These are phyloP conservation scores for Drosophila arawakana DNA, from an alignment of 1,140 invertebrate genomes.

Conservation along the genomic window DNA sequence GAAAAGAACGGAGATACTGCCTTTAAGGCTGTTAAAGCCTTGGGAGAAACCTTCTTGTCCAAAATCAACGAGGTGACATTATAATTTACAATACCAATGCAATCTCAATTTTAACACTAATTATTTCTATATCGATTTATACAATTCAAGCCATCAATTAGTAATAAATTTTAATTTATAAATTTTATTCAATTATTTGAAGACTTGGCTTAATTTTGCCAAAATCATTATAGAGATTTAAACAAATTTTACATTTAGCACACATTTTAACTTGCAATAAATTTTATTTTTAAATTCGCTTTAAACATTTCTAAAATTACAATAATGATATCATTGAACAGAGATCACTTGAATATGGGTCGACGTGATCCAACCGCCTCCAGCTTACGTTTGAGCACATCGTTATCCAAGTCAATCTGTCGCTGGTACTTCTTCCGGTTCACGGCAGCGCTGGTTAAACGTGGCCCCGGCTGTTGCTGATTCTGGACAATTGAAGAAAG, in stretches of 20 bases:
- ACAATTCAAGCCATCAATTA: no score
- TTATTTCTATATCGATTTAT: no score
- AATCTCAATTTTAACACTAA: background rate
- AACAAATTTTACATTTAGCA: conserved; percentile 8
- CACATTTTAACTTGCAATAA: conserved; percentile 67
- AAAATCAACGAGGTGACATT: conserved; percentile 64
- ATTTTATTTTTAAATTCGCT: conserved; percentile 77
- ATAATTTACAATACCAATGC: background rate
- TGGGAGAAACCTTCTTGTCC: conserved; percentile 64
- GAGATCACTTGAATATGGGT: conserved; percentile 57
- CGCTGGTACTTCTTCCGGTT: conserved; percentile 80
- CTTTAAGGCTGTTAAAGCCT: conserved; percentile 72
- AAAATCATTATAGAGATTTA: background rate
- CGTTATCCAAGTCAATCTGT: conserved; percentile 82
- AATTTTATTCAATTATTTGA: no score
- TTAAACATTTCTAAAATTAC: conserved; percentile 64
- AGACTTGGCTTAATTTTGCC: no score
- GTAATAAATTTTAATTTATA: no score
- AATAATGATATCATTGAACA: conserved; percentile 56
- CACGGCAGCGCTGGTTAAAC: conserved; percentile 69
- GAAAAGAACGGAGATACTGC: conserved; percentile 75
- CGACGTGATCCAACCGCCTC: conserved; percentile 73
- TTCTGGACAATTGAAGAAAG: conserved; percentile 11
- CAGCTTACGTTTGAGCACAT: conserved; percentile 76
- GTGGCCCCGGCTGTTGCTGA: conserved; percentile 39